Evolutionary conservation across 2,888 invertebrate genomes (phyloP).

Genomic region (Aricia artaxerxes): DNA sequence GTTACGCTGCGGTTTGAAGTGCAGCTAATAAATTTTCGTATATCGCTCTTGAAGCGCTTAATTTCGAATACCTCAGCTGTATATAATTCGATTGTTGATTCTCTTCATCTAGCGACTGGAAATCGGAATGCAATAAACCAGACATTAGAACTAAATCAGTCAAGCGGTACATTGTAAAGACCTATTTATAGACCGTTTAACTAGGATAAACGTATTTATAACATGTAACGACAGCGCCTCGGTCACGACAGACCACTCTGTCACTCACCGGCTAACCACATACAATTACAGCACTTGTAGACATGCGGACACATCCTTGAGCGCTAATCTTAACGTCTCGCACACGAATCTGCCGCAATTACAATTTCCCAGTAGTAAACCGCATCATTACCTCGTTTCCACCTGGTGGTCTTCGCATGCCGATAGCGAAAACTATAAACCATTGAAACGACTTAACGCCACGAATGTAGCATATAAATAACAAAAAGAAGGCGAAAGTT

Average conservation of each 20-base stretch:
- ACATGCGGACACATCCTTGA: conserved; percentile 43
- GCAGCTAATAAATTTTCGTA: neutral
- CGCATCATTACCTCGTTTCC: conserved; percentile 33
- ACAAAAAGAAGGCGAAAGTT: neutral
- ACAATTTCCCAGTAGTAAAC: conserved; percentile 38
- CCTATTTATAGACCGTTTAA: conserved; percentile 9
- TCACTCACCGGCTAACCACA: conserved; percentile 46
- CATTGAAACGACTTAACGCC: conserved; percentile 13
- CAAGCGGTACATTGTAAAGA: neutral
- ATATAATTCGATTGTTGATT: neutral
- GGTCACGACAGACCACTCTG: conserved; percentile 48
- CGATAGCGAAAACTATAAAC: conserved; percentile 27
- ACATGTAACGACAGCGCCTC: conserved; percentile 45
- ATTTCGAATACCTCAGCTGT: neutral
- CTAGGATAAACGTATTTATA: conserved; percentile 24
- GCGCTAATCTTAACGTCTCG: conserved; percentile 36
- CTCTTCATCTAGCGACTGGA: neutral
- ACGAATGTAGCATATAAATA: neutral
- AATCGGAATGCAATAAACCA: neutral
- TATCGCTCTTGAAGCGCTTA: neutral
- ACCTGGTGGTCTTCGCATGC: conserved; percentile 30
- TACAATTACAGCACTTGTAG: conserved; percentile 43
- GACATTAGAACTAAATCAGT: conserved; percentile 21
- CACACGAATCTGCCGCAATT: conserved; percentile 39
- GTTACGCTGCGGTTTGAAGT: neutral